Evolutionary conservation across 2,888 invertebrate species (phyloP).

Genomic region (Drosophila quasianomalipes): DNA sequence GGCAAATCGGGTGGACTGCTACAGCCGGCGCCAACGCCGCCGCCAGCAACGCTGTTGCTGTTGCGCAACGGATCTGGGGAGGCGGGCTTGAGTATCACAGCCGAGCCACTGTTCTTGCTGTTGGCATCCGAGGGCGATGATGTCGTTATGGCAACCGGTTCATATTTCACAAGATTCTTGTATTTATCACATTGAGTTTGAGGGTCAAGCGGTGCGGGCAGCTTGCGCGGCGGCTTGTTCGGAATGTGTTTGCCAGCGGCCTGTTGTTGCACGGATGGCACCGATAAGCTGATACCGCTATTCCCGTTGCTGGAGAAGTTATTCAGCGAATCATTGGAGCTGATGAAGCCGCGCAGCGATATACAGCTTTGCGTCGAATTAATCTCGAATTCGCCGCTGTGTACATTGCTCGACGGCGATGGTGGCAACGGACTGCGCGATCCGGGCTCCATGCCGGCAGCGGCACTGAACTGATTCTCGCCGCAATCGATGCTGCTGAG

Average conservation of each 20-base stretch:
- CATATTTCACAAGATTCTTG: slow-evolving; percentile 84
- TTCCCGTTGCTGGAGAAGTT: slow-evolving; percentile 73
- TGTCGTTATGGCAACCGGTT: slow-evolving; percentile 84
- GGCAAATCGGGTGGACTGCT: slow-evolving; percentile 78
- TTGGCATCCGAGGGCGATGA: slow-evolving; percentile 78
- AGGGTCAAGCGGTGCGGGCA: slow-evolving; percentile 63
- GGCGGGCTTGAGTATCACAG: slow-evolving; percentile 81
- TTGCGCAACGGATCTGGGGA: slow-evolving; percentile 68
- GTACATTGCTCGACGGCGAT: slow-evolving; percentile 86
- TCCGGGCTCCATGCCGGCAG: slow-evolving; percentile 92
- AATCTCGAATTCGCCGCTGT: slow-evolving; percentile 81
- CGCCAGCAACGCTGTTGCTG: not conserved
- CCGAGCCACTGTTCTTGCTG: slow-evolving; percentile 78
- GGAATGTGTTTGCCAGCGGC: slow-evolving; percentile 80
- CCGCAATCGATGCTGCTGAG: slow-evolving; percentile 89
- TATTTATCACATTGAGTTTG: slow-evolving; percentile 81
- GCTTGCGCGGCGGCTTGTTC: slow-evolving; percentile 85
- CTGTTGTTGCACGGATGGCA: slow-evolving; percentile 26
- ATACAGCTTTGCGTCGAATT: slow-evolving; percentile 83
- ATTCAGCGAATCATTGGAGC: slow-evolving; percentile 84
- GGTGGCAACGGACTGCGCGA: slow-evolving; percentile 93
- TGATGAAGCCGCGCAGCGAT: slow-evolving; percentile 82
- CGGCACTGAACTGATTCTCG: slow-evolving; percentile 91
- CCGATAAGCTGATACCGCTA: slow-evolving; percentile 37
- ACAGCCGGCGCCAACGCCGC: not conserved